These are phyloP conservation scores for Pollenia labialis DNA, from an alignment of 2,888 invertebrate species.

Conservation along the genomic window DNA sequence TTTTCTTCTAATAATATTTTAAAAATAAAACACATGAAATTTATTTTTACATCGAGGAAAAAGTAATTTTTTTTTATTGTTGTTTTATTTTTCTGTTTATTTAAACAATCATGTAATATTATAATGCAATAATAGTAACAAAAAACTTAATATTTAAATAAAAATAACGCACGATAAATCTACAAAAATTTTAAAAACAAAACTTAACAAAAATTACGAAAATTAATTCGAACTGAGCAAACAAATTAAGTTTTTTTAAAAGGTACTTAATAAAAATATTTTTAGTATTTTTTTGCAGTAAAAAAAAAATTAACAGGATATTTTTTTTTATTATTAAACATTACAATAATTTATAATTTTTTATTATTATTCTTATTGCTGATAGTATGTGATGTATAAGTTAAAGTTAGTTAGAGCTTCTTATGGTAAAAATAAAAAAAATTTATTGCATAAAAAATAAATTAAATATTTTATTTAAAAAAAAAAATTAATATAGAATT, in stretches of 20 bases:
- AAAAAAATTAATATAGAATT: background rate
- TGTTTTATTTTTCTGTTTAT: slow-evolving; percentile 46
- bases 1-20: too few species aligned
- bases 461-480: background rate
- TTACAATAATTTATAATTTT: background rate
- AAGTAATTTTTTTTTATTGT: slow-evolving; percentile 47
- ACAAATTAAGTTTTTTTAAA: background rate
- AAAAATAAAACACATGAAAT: slow-evolving; percentile 42
- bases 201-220: slow-evolving; percentile 47
- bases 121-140: slow-evolving; percentile 57
- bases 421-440: background rate
- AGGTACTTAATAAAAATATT: background rate
- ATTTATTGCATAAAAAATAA: slow-evolving; percentile 8
- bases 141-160: slow-evolving; percentile 26
- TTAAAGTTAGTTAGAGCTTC: background rate
- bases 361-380: background rate
- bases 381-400: background rate
- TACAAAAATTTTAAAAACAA: slow-evolving; percentile 13
- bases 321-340: background rate
- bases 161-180: slow-evolving; percentile 32
- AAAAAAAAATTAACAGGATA: slow-evolving; percentile 1
- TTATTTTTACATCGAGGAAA: slow-evolving; percentile 69
- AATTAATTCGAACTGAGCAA: slow-evolving; percentile 40
- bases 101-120: slow-evolving; percentile 28
- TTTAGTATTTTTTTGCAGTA: background rate